Conservation (phyloP, 2,113 vertebrate genomes). For the Zootoca vivipara region DNA sequence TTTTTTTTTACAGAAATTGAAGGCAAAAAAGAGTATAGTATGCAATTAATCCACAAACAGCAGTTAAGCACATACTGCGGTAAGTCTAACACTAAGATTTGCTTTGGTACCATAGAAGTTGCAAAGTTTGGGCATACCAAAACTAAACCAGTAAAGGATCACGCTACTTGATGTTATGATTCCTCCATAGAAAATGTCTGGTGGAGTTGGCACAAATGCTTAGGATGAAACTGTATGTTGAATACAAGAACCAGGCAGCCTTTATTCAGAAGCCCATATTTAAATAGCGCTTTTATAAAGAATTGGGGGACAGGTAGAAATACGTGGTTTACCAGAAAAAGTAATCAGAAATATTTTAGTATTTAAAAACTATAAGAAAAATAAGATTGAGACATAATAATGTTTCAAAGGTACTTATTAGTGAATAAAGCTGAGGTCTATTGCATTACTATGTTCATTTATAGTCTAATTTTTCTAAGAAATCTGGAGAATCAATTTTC, state of each 20-base stretch:
- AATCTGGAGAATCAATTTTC: background rate
- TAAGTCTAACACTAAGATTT: background rate
- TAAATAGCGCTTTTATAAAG: slow-evolving; percentile 8
- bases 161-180: background rate
- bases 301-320: background rate
- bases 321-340: background rate
- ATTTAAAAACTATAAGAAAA: background rate
- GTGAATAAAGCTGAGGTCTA: slow-evolving; percentile 1
- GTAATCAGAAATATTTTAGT: background rate
- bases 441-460: background rate
- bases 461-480: background rate
- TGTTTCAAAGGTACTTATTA: background rate
- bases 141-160: background rate
- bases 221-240: background rate
- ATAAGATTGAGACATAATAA: background rate
- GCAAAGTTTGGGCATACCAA: background rate
- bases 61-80: background rate
- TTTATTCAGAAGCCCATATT: background rate
- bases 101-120: background rate
- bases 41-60: background rate
- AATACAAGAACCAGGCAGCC: background rate
- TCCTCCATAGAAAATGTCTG: background rate
- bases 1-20: background rate
- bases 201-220: background rate
- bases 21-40: background rate